Evolutionary conservation across 92 coral and sea anemone species (phyloP).

Genomic region (Nematostella vectensis): DNA sequence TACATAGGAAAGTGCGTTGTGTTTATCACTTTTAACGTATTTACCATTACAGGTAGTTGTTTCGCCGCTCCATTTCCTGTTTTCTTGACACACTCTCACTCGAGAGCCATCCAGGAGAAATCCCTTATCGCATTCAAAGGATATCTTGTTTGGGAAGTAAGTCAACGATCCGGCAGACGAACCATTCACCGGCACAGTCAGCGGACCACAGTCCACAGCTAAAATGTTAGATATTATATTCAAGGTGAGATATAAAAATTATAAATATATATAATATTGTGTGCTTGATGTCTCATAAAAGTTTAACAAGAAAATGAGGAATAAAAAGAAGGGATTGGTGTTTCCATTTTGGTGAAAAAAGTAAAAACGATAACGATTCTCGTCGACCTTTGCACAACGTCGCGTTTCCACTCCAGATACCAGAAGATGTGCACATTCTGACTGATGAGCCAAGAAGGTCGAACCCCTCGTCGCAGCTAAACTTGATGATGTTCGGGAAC

Average conservation of each 20-base stretch:
- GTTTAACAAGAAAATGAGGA: no score
- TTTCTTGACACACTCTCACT: slow-evolving; percentile 19
- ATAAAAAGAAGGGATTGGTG: no score
- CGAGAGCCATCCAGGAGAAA: slow-evolving; percentile 26
- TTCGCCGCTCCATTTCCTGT: slow-evolving; percentile 32
- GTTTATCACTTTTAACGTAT: background rate
- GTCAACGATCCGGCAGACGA: slow-evolving; percentile 20
- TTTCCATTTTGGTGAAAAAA: no score
- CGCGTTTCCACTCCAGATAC: slow-evolving; percentile 31
- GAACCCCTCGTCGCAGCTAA: slow-evolving; percentile 38
- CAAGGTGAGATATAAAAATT: no score
- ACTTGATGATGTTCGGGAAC: slow-evolving; percentile 7
- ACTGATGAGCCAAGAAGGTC: slow-evolving; percentile 19
- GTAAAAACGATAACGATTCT: no score
- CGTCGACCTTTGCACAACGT: slow-evolving; percentile 40
- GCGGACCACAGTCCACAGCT: slow-evolving; percentile 59
- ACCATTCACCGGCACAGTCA: slow-evolving; percentile 27
- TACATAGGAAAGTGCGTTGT: background rate
- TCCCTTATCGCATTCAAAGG: slow-evolving; percentile 30
- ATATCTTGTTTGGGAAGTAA: slow-evolving; percentile 15
- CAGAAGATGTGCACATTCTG: slow-evolving; percentile 22
- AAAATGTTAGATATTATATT: no score
- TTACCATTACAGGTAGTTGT: slow-evolving; percentile 33
- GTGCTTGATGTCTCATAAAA: no score
- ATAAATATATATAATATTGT: no score